Percentiles rank a stretch among this genome's conserved stretches.
Conservation (phyloP, 2,888 invertebrate genomes). For the Latrodectus hesperus region DNA sequence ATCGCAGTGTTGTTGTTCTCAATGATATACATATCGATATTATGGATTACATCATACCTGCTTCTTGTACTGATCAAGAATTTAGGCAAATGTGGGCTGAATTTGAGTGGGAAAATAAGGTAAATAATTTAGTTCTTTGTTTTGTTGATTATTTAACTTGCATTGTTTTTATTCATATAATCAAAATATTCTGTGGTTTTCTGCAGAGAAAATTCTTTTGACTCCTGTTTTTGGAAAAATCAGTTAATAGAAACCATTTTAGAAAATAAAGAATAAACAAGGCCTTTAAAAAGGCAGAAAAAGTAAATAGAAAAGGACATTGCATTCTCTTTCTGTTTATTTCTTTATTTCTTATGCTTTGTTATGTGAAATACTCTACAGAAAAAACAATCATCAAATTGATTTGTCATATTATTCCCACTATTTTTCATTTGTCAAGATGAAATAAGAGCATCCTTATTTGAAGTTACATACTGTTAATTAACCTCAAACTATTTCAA, state of each 20-base stretch:
- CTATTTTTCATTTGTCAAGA: no score
- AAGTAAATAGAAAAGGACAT: not conserved
- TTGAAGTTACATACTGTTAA: no score
- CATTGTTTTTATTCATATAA: not conserved
- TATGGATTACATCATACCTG: conserved; percentile 99
- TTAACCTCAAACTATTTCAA: no score
- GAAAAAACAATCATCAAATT: no score
- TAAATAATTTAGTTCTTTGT: conserved; percentile 71
- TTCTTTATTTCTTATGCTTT: no score
- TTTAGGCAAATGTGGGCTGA: conserved; percentile 99
- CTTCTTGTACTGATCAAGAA: conserved; percentile 93
- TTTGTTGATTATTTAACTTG: not conserved
- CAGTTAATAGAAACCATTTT: not conserved
- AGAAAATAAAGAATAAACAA: not conserved
- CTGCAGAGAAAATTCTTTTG: not conserved
- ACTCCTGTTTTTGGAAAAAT: not conserved
- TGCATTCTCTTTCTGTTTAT: no score
- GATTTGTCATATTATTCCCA: no score
- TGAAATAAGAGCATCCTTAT: no score
- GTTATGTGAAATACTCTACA: no score
- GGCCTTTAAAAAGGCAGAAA: not conserved
- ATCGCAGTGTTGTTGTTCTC: conserved; percentile 96
- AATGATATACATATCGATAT: conserved; percentile 99
- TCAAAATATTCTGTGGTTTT: not conserved
- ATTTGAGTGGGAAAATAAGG: conserved; percentile 99